Evolutionary conservation across 2,797 vertebrate genomes (phyloP).

Genomic region (Pseudochromis fuscus): DNA sequence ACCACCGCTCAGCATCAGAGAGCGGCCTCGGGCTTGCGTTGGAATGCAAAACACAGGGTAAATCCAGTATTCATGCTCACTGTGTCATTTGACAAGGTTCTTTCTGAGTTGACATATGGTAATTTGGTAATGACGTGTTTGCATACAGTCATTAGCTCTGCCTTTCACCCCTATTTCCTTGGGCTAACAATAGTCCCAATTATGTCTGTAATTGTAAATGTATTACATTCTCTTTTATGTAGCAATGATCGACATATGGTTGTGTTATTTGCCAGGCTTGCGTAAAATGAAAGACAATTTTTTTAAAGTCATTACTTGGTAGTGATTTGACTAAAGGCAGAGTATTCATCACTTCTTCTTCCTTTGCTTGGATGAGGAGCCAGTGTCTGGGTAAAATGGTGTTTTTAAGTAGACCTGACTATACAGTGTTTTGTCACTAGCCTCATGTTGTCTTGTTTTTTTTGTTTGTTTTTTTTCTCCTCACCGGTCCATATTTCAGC

Average conservation of each 20-base stretch:
- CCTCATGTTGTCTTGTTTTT: constrained; percentile 33
- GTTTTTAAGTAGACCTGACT: constrained; percentile 50
- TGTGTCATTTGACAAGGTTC: constrained; percentile 82
- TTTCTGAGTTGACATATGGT: constrained; percentile 83
- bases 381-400: constrained; percentile 45
- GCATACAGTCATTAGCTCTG: constrained; percentile 83
- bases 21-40: constrained; percentile 72
- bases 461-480: constrained; percentile 58
- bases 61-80: constrained; percentile 78
- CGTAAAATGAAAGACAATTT: constrained; percentile 62
- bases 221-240: constrained; percentile 77
- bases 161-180: constrained; percentile 82
- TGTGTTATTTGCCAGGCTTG: constrained; percentile 69
- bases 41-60: constrained; percentile 81
- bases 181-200: constrained; percentile 84
- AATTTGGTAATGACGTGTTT: constrained; percentile 84
- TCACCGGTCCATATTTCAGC: constrained; percentile 37
- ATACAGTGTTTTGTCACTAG: constrained; percentile 38
- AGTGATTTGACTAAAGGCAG: constrained; percentile 68
- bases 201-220: constrained; percentile 83
- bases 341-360: constrained; percentile 61
- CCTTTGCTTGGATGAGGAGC: constrained; percentile 39
- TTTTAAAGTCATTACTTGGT: constrained; percentile 59
- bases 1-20: constrained; percentile 69
- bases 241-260: constrained; percentile 73